phyloP scores from a whole-genome alignment of 2,888 invertebrate species.

The Drosophila tanythrix region DNA sequence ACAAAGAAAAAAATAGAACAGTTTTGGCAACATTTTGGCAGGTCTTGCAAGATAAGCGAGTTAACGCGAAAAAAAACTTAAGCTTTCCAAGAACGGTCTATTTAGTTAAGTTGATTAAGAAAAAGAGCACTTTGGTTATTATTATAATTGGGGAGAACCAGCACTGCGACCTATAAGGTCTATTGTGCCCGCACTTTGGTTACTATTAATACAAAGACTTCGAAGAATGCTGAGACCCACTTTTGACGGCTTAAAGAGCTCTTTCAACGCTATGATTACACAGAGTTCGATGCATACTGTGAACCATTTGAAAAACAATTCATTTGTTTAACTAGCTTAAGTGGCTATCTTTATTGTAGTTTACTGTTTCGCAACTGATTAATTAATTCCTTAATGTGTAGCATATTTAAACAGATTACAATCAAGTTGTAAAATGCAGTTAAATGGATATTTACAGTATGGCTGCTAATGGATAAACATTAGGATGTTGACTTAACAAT shows the following conservation, averaged over 20 bases:
- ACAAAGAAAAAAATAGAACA: neutral
- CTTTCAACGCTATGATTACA: neutral
- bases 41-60: neutral
- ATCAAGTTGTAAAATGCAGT: constrained; percentile 26
- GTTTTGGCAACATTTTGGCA: neutral
- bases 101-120: neutral
- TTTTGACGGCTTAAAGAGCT: neutral
- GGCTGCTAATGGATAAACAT: constrained; percentile 33
- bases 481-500: constrained; percentile 28
- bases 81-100: neutral
- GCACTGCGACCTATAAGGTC: no score
- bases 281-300: neutral
- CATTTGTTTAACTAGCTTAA: neutral
- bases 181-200: neutral
- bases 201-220: neutral
- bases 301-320: neutral
- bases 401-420: constrained; percentile 24
- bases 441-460: constrained; percentile 27
- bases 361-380: constrained; percentile 17
- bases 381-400: neutral
- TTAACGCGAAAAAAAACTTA: neutral
- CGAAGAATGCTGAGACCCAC: neutral
- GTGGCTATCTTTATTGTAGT: constrained; percentile 9
- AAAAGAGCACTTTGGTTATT: neutral
- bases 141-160: neutral